Evolutionary conservation across 92 coral and sea anemone species (phyloP).

Genomic region (Parazoanthus darwini): DNA sequence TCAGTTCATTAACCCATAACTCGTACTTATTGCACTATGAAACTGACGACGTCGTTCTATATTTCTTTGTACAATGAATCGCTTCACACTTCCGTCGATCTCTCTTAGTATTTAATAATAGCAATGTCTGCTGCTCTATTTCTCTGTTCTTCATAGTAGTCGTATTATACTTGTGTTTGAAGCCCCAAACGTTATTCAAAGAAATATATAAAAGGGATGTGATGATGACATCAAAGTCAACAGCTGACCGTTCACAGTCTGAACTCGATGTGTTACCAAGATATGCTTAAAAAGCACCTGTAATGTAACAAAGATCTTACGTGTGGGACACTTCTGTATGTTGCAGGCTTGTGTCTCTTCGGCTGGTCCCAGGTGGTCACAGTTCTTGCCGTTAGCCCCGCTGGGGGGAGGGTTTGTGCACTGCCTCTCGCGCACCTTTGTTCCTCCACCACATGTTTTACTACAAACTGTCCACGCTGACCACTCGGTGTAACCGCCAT

Average conservation of each 20-base stretch:
- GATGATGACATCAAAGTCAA: too few species aligned
- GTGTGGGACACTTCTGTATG: slow-evolving; percentile 21
- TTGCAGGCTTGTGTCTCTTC: slow-evolving; percentile 23
- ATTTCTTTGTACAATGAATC: too few species aligned
- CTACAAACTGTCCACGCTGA: slow-evolving; percentile 19
- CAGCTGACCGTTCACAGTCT: neutral
- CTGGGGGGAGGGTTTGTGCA: slow-evolving; percentile 41
- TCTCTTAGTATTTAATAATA: too few species aligned
- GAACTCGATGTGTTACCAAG: neutral
- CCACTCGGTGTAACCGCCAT: slow-evolving; percentile 30
- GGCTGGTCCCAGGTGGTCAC: slow-evolving; percentile 20
- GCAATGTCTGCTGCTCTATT: too few species aligned
- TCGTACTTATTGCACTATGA: too few species aligned
- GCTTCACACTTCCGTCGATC: too few species aligned
- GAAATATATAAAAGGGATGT: too few species aligned
- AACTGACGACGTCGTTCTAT: too few species aligned
- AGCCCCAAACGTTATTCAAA: too few species aligned
- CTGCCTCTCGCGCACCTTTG: slow-evolving; percentile 25
- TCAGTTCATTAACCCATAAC: too few species aligned
- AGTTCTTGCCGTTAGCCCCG: slow-evolving; percentile 5
- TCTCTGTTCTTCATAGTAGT: too few species aligned
- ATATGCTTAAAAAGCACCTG: neutral
- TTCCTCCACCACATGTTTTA: slow-evolving; percentile 13
- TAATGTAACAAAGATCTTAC: neutral
- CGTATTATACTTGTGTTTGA: too few species aligned